Evolutionary conservation across 2,113 vertebrate species (phyloP), one percentile per base, ranked within the genome.

Genomic region (Oncorhynchus clarkii): DNA sequence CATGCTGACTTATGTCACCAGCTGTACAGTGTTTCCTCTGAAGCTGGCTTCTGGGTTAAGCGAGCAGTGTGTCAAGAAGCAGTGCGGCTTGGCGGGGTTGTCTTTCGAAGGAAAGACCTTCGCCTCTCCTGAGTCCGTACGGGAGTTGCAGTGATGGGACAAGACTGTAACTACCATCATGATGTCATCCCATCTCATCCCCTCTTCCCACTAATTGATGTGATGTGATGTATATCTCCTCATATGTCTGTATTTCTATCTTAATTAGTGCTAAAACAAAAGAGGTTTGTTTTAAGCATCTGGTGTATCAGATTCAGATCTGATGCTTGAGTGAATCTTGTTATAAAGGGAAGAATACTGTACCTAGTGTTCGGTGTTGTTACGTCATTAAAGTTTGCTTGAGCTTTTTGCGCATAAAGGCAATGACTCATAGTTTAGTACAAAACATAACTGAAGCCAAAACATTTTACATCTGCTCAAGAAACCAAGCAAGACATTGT

Each of bases 201-300:
- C 24, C 70, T 72, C 59, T 22, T 71, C 48, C 16, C 48, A n/a
- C 57, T 60, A 34, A 59, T 9, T 60, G 54, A n/a, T 59, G 8
- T 24, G 57, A 72, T 20, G 70, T 60, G 27, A 34, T 72, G 26
- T 6, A 26, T 34, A 54, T 49, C 14, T 59, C 22, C 2, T 27
- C 26, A 59, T 54, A 31, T 16, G 1, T 11, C 24, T n/a, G 49
- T 67, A 27, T 72, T 67, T 57, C 20, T 59, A 45, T 67, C 29
- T 62, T 72, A 77, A 77, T 77, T 77, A 67, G 62, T 20, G 60
- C 64, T 66, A 27, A 66, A 66, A 67, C 49, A 20, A 57, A 31
- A 70, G 22, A 29, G 31, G 34, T 20, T 70, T 3, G 22, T 59
- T 77, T 29, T 27, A 57, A 62, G 66, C 76, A 77, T 48, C 76